Evolutionary conservation across 2,113 vertebrate genomes (phyloP).

Genomic region (Glaucomys volans): DNA sequence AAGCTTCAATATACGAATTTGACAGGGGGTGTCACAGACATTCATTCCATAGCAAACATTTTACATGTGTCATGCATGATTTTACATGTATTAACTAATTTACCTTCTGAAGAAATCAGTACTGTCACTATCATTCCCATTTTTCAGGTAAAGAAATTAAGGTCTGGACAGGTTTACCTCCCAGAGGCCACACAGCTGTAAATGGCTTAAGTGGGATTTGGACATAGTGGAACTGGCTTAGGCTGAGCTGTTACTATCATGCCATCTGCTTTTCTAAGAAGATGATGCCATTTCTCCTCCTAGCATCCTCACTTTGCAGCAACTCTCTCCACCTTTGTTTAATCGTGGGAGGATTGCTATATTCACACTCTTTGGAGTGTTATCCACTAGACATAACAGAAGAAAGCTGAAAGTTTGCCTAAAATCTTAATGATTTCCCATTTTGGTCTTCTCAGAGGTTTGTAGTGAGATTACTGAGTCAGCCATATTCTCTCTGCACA

Average conservation of each 20-base stretch:
- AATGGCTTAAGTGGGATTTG: neutral
- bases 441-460: constrained; percentile 24
- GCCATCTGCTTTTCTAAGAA: constrained; percentile 21
- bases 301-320: neutral
- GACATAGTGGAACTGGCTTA: neutral
- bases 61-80: neutral
- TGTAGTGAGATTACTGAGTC: neutral
- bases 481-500: neutral
- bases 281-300: neutral
- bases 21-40: neutral
- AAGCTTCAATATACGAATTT: neutral
- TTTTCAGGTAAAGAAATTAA: neutral
- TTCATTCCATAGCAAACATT: neutral
- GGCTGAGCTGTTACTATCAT: neutral
- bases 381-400: constrained; percentile 29
- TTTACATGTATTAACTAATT: neutral
- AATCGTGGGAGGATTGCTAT: neutral
- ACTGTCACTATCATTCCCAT: neutral
- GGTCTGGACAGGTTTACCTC: neutral
- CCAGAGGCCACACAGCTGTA: neutral
- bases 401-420: constrained; percentile 17
- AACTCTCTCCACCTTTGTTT: neutral
- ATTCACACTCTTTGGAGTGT: neutral
- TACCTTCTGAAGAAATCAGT: neutral
- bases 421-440: neutral